Evolutionary conservation across 2,797 vertebrate species (phyloP).

Genomic region (Philypnodon macrostomus): DNA sequence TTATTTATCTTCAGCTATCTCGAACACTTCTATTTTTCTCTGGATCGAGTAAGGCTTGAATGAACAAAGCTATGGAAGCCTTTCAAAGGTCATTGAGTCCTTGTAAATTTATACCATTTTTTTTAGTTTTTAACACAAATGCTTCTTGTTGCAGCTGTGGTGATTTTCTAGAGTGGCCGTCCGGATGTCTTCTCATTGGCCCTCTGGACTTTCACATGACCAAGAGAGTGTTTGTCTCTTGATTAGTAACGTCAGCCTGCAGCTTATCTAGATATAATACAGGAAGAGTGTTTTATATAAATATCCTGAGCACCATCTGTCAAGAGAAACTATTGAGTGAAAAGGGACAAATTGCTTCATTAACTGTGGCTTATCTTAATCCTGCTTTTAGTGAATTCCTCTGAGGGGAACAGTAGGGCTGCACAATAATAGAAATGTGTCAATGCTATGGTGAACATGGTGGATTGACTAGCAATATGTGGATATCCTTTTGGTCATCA

Average conservation of each 20-base stretch:
- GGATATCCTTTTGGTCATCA: no score
- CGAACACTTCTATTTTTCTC: no score
- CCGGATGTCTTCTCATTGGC: constrained; percentile 1
- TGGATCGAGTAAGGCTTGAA: background rate
- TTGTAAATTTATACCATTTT: background rate
- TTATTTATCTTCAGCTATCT: no score
- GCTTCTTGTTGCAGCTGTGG: background rate
- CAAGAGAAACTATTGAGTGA: constrained; percentile 13
- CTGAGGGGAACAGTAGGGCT: no score
- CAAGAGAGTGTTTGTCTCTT: constrained; percentile 13
- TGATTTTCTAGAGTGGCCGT: no score
- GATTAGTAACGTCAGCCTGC: constrained; percentile 12
- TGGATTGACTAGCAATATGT: no score
- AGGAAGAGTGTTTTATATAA: constrained; percentile 46
- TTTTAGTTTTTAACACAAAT: background rate
- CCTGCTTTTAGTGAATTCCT: constrained; percentile 50
- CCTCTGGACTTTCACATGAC: constrained; percentile 12
- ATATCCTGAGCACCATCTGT: constrained; percentile 49
- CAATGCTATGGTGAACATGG: no score
- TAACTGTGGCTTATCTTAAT: constrained; percentile 63
- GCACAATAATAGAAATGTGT: no score
- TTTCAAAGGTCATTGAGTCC: background rate
- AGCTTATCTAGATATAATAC: constrained; percentile 41
- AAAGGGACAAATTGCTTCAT: constrained; percentile 44
- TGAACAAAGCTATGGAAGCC: background rate